Conservation (phyloP, 2,113 vertebrate species). For the Menura novaehollandiae region DNA sequence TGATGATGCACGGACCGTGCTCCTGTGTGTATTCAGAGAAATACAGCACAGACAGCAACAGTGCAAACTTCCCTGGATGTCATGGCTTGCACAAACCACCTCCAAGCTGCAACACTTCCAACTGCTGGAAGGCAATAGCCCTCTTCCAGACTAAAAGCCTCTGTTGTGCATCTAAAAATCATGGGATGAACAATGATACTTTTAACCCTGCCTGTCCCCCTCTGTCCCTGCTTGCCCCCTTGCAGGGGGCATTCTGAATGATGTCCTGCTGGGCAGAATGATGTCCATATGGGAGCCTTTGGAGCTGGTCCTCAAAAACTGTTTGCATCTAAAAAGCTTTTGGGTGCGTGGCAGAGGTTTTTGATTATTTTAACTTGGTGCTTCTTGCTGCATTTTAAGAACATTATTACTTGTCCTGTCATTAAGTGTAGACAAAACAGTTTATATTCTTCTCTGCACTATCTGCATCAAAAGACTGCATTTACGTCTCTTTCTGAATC, state of each 20-base stretch:
- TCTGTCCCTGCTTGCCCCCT: not conserved
- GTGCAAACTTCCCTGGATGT: not conserved
- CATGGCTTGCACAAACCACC: not conserved
- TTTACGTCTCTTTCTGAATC: slow-evolving; percentile 3
- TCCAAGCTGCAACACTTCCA: not conserved
- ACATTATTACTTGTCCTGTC: slow-evolving; percentile 26
- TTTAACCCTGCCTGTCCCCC: not conserved
- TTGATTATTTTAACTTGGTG: not conserved
- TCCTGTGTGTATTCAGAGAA: not conserved
- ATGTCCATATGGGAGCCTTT: not conserved
- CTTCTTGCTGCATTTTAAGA: slow-evolving; percentile 7
- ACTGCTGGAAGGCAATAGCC: not conserved
- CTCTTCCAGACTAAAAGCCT: not conserved
- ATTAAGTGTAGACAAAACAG: not conserved
- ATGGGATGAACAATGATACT: not conserved
- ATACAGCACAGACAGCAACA: not conserved
- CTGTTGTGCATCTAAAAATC: not conserved
- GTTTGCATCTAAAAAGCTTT: not conserved
- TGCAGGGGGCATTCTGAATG: not conserved
- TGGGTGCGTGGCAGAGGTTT: not conserved
- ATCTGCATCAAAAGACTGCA: not conserved
- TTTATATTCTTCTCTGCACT: slow-evolving; percentile 13
- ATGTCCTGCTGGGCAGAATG: not conserved
- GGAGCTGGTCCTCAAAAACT: not conserved
- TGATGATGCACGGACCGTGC: not conserved